Evolutionary conservation across 2,888 invertebrate genomes (phyloP).

Genomic region (Lymantria monacha): DNA sequence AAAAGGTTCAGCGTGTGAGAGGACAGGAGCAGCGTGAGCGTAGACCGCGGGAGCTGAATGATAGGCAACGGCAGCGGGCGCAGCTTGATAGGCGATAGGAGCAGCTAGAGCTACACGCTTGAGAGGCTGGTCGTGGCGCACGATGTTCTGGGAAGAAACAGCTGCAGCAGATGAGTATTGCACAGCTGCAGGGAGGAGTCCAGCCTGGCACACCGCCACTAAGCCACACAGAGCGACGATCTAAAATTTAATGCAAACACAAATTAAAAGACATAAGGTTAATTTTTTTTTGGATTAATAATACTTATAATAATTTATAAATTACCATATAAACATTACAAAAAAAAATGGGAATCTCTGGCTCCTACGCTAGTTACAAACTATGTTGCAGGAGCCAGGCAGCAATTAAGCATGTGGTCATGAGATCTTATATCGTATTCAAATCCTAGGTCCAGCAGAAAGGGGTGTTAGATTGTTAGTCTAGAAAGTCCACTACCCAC

Average conservation of each 20-base stretch:
- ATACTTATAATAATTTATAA: too few species aligned
- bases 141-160: constrained; percentile 52
- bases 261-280: neutral
- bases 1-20: constrained; percentile 21
- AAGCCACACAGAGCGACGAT: constrained; percentile 50
- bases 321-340: too few species aligned
- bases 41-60: constrained; percentile 31
- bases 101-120: constrained; percentile 32
- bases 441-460: too few species aligned
- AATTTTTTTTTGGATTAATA: too few species aligned
- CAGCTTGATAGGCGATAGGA: constrained; percentile 23
- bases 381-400: too few species aligned
- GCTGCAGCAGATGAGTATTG: constrained; percentile 52
- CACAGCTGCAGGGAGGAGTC: constrained; percentile 45
- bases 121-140: constrained; percentile 49
- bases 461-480: too few species aligned
- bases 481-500: too few species aligned
- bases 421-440: too few species aligned
- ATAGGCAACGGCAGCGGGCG: constrained; percentile 34
- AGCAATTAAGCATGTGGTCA: too few species aligned
- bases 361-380: too few species aligned
- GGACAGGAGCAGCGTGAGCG: neutral
- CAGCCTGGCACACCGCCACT: constrained; percentile 51
- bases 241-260: constrained; percentile 36
- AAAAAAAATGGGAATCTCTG: too few species aligned